These are phyloP conservation scores for Dicranocentrus wangi DNA, from an alignment of 2,888 invertebrate genomes.

Conservation along the genomic window DNA sequence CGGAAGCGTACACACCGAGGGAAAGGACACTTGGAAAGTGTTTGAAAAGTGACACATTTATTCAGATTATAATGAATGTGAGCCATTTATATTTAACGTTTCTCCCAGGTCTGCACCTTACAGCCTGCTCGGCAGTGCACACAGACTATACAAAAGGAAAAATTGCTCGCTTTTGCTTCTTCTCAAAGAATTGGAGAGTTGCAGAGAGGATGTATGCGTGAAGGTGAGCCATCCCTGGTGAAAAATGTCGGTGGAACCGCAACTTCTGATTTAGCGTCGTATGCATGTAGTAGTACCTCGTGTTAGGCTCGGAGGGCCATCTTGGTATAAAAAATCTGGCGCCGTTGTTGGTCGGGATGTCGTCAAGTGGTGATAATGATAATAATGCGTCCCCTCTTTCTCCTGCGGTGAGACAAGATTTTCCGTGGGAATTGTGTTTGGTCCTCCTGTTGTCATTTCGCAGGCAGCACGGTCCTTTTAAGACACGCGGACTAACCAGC, in stretches of 20 bases:
- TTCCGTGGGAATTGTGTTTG: slow-evolving; percentile 14
- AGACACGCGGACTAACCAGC: too few relatives aligned
- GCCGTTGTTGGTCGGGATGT: slow-evolving; percentile 10
- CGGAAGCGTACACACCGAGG: neutral
- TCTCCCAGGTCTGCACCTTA: too few relatives aligned
- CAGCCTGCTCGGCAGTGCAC: neutral
- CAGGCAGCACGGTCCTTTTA: too few relatives aligned
- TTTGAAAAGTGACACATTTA: slow-evolving; percentile 67
- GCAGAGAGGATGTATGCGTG: slow-evolving; percentile 36
- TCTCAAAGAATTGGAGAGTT: slow-evolving; percentile 6
- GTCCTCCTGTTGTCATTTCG: slow-evolving; percentile 45
- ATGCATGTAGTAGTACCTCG: neutral
- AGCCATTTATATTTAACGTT: slow-evolving; percentile 64
- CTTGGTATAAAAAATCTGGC: slow-evolving; percentile 54
- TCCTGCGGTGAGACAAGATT: neutral
- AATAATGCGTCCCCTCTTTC: too few relatives aligned
- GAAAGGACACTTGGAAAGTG: slow-evolving; percentile 45
- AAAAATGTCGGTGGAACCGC: slow-evolving; percentile 49
- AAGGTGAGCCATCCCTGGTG: slow-evolving; percentile 47
- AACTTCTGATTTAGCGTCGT: slow-evolving; percentile 50
- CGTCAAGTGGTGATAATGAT: slow-evolving; percentile 57
- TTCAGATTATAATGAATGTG: slow-evolving; percentile 68
- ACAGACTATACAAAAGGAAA: neutral
- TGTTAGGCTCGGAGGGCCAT: slow-evolving; percentile 47
- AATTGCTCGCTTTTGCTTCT: neutral